Evolutionary conservation across 1,140 invertebrate genomes (phyloP).

Genomic region (Spodoptera frugiperda): DNA sequence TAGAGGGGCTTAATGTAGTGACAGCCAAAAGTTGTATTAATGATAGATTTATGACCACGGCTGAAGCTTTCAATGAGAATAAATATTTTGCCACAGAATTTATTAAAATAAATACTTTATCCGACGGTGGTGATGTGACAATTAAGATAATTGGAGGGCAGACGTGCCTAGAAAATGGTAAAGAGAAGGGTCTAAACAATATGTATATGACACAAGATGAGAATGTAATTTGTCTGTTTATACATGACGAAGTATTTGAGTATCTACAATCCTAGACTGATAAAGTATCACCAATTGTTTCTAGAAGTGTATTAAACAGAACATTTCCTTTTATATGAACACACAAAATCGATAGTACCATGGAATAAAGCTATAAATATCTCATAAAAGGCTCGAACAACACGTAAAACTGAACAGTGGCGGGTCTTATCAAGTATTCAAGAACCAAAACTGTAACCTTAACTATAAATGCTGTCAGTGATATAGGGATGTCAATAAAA

Average conservation of each 20-base stretch:
- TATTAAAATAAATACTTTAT: not conserved
- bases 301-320: not conserved
- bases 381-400: constrained; percentile 53
- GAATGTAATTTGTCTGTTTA: no score
- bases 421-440: constrained; percentile 56
- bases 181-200: no score
- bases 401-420: constrained; percentile 51
- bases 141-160: no score
- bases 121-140: no score
- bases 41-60: constrained; percentile 24
- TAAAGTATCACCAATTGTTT: not conserved
- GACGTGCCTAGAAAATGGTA: no score
- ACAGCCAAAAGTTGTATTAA: constrained; percentile 5
- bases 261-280: not conserved
- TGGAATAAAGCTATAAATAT: constrained; percentile 58
- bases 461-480: constrained; percentile 21
- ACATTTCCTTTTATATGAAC: constrained; percentile 5
- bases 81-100: constrained; percentile 4
- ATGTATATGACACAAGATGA: no score
- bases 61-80: not conserved
- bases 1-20: constrained; percentile 20
- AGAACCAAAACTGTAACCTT: constrained; percentile 37
- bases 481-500: constrained; percentile 41
- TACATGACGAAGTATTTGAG: not conserved
- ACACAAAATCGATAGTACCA: constrained; percentile 51